Conservation (phyloP, 2,888 invertebrate genomes). For the Andrena camellia region DNA sequence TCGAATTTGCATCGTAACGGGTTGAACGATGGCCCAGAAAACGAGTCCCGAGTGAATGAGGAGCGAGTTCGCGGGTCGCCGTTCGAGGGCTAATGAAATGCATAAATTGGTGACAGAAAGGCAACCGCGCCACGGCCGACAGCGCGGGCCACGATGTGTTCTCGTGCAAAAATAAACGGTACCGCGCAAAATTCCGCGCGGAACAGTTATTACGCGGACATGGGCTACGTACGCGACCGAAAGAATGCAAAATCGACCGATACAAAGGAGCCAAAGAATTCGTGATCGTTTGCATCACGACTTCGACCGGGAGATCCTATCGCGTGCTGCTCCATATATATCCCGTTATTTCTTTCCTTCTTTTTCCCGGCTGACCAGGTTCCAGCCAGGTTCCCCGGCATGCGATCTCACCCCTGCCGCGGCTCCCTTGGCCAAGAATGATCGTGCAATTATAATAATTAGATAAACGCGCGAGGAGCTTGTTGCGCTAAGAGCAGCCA, state of each 20-base stretch:
- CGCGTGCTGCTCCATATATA: constrained; percentile 76
- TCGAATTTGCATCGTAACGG: constrained; percentile 24
- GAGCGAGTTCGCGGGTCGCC: constrained; percentile 1
- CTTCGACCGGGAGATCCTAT: constrained; percentile 76
- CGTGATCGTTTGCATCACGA: constrained; percentile 80
- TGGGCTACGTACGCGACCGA: constrained; percentile 36
- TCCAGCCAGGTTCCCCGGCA: constrained; percentile 37
- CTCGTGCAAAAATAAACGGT: constrained; percentile 59
- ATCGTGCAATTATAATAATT: constrained; percentile 84
- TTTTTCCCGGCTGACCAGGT: constrained; percentile 53
- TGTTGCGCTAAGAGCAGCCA: constrained; percentile 70
- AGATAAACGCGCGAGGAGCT: constrained; percentile 79
- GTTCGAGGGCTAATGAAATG: constrained; percentile 12
- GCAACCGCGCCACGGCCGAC: constrained; percentile 11
- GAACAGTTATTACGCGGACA: constrained; percentile 56
- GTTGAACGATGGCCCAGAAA: constrained; percentile 12
- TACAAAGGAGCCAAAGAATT: constrained; percentile 74
- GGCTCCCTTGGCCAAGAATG: constrained; percentile 73
- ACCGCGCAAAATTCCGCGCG: constrained; percentile 47
- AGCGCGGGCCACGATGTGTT: constrained; percentile 8
- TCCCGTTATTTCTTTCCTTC: constrained; percentile 64
- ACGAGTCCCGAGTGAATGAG: background rate
- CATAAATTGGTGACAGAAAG: constrained; percentile 19
- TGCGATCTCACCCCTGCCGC: constrained; percentile 66
- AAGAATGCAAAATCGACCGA: constrained; percentile 63